phyloP scores from a whole-genome alignment of 1,140 invertebrate genomes.

The Orussus abietinus region DNA sequence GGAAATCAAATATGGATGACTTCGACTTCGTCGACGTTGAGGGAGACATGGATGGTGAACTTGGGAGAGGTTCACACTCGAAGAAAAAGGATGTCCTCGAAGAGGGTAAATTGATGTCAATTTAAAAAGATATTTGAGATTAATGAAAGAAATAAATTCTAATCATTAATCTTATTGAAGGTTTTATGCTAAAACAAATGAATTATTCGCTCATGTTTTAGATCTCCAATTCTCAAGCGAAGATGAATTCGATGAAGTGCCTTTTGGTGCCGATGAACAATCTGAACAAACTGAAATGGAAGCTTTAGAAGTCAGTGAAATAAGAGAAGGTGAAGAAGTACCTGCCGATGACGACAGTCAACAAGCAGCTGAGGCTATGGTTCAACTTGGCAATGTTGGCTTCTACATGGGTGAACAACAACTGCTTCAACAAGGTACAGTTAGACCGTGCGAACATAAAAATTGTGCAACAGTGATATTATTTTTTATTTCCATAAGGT shows the following conservation, averaged over 20 bases:
- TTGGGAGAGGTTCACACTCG: constrained; percentile 29
- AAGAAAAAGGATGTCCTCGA: constrained; percentile 55
- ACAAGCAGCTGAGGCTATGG: constrained; percentile 80
- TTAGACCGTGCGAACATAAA: no score
- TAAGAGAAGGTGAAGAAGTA: constrained; percentile 42
- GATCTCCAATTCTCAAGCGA: constrained; percentile 73
- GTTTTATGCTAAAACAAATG: no score
- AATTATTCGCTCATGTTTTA: constrained; percentile 34
- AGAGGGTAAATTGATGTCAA: constrained; percentile 54
- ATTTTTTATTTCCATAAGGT: no score
- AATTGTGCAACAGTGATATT: no score
- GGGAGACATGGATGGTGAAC: constrained; percentile 51
- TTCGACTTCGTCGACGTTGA: constrained; percentile 72
- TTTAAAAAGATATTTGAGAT: constrained; percentile 6
- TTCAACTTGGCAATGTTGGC: constrained; percentile 72
- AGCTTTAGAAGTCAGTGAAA: constrained; percentile 32
- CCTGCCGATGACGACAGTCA: constrained; percentile 69
- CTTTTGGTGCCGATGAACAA: constrained; percentile 57
- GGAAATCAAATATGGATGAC: constrained; percentile 56
- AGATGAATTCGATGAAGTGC: constrained; percentile 66
- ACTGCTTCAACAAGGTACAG: constrained; percentile 46
- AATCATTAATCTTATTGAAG: no score
- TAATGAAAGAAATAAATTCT: no score
- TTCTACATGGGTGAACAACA: constrained; percentile 62
- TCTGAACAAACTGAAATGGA: constrained; percentile 52